Conservation (phyloP, 2,113 vertebrate species). For the Lepus timidus region DNA sequence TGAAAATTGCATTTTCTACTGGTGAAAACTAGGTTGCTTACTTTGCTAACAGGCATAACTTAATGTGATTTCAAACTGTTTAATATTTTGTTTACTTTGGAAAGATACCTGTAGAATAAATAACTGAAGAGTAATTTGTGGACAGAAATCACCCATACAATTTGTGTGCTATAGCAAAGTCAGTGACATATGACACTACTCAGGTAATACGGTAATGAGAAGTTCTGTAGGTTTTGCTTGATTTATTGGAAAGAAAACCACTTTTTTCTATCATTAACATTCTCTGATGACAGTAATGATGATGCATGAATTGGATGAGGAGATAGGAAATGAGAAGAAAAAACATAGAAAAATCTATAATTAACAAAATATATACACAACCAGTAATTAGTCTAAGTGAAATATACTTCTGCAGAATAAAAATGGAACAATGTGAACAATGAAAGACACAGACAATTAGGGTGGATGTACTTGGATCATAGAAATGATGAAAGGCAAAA, state of each 20-base stretch:
- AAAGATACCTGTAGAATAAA: background rate
- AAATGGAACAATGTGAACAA: constrained; percentile 77
- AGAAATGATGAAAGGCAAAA: constrained; percentile 63
- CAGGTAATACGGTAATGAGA: constrained; percentile 39
- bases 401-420: constrained; percentile 80
- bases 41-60: background rate
- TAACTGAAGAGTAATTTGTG: background rate
- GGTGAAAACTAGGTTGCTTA: background rate
- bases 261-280: constrained; percentile 69
- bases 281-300: constrained; percentile 70
- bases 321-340: constrained; percentile 79
- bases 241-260: constrained; percentile 25
- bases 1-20: background rate
- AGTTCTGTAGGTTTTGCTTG: constrained; percentile 57
- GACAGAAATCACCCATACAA: background rate
- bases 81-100: background rate
- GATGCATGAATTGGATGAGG: constrained; percentile 76
- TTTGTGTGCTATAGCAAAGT: background rate
- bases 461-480: background rate
- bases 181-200: background rate
- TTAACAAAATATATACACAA: constrained; percentile 86
- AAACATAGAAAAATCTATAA: constrained; percentile 81
- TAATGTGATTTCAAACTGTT: constrained; percentile 28
- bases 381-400: constrained; percentile 86
- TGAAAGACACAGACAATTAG: constrained; percentile 64